These are phyloP conservation scores for Poicephalus gulielmi DNA, from an alignment of 2,113 vertebrate genomes.

Conservation along the genomic window DNA sequence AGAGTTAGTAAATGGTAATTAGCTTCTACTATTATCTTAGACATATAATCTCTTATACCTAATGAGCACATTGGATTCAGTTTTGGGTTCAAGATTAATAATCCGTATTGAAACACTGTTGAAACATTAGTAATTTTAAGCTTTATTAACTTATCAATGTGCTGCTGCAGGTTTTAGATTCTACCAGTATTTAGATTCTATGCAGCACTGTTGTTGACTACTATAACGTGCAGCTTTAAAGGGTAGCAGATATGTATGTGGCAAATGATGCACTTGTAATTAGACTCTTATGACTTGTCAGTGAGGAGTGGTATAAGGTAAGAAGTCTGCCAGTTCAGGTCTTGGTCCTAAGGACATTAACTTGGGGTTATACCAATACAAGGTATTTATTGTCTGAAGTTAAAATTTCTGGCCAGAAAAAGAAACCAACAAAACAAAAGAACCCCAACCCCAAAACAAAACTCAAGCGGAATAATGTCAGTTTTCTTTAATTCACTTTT, in stretches of 20 bases:
- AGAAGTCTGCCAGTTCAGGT: neutral
- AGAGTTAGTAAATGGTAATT: neutral
- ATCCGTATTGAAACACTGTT: neutral
- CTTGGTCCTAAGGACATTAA: neutral
- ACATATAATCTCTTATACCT: neutral
- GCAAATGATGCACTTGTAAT: neutral
- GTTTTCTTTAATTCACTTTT: neutral
- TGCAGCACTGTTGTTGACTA: neutral
- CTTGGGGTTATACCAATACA: neutral
- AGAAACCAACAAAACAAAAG: neutral
- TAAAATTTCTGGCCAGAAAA: neutral
- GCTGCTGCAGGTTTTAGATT: neutral
- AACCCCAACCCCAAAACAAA: neutral
- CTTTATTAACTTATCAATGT: neutral
- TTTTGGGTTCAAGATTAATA: neutral
- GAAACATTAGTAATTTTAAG: neutral
- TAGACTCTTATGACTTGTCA: neutral
- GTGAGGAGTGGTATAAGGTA: neutral
- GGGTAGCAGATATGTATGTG: neutral
- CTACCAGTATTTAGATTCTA: neutral
- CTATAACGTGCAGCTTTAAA: neutral
- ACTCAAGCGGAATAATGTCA: neutral
- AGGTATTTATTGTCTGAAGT: neutral
- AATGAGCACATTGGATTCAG: neutral
- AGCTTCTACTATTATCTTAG: neutral